Base-by-base conservation (phyloP, 2,888 invertebrate species). In the Lordiphosa andalusiaca region DNA sequence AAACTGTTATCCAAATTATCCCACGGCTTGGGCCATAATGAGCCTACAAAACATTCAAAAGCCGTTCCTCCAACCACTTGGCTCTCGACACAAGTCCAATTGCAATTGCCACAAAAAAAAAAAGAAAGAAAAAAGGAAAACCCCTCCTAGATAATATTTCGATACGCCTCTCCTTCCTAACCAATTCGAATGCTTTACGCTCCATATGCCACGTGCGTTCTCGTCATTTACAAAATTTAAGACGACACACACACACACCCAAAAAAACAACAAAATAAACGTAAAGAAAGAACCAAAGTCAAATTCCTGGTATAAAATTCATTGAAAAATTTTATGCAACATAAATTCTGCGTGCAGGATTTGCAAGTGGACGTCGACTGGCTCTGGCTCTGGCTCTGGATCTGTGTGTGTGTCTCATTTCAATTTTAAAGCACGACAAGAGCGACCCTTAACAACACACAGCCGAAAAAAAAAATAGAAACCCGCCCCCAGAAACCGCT, bases 281-380 rank as follows among this genome's bases (percentile, higher is more conserved):
- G 33, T 23, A 30, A 44, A 39, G n/a, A 16, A 10, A 19, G 21
- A 44, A 21, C n/a, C 38, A 33, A 30, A 84, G 83, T 65, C 80
- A 84, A 77, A 77, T 77, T 84, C 75, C 69, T 84, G 66, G 77
- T 64, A 78, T 82, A 82, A 82, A 84, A 86, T 85, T 84, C 84
- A 86, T 84, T 86, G 85, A 84, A 84, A 86, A 84, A 85, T 86
- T 86, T 83, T 85, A 85, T 85, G 85, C 87, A 83, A 85, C 85
- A 85, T 85, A 85, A 85, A 85, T 85, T 85, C 82, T 85, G 73
- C 66, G 73, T 84, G 72, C 64, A 68, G 86, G 81, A 84, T 83
- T 85, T 86, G 76, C 80, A 80, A 75, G 59, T 58, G 63, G 64
- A 51, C 44, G 21, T 33, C 38, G 36, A 42, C 12, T 38, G 23